phyloP scores from a whole-genome alignment of 2,113 vertebrate genomes.

The Struthidea cinerea region DNA sequence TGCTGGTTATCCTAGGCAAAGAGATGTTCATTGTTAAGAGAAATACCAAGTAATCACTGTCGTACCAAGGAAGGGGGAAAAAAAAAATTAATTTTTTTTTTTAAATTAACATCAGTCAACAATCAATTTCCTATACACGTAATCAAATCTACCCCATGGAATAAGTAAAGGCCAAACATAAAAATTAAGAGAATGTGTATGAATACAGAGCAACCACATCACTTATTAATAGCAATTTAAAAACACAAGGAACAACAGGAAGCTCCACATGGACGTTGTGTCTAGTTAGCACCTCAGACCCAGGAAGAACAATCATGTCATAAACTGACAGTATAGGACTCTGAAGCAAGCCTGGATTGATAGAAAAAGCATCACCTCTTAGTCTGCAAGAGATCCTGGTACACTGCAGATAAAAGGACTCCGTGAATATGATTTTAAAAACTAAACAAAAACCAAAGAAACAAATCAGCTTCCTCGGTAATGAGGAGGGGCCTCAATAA shows the following conservation, averaged over 20 bases:
- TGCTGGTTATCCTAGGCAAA: constrained; percentile 73
- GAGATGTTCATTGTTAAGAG: not conserved
- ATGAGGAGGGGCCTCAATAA: not conserved
- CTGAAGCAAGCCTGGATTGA: not conserved
- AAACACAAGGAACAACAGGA: not conserved
- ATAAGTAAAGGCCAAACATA: not conserved
- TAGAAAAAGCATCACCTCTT: not conserved
- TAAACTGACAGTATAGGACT: not conserved
- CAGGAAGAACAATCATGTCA: not conserved
- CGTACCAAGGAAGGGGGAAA: not conserved
- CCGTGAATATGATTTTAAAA: not conserved
- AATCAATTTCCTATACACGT: not conserved
- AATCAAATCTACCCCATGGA: rapidly evolving
- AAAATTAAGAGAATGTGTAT: not conserved
- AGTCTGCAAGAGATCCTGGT: not conserved
- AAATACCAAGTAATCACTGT: not conserved
- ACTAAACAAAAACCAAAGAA: not conserved
- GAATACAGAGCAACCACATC: not conserved
- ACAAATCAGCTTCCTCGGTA: not conserved
- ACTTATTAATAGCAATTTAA: not conserved
- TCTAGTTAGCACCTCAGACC: not conserved
- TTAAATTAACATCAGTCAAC: not conserved
- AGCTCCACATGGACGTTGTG: not conserved
- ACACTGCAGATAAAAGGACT: not conserved
- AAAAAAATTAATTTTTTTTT: not conserved